phyloP scores from a whole-genome alignment of 2,797 vertebrate genomes.

The Geotrypetes seraphini region DNA sequence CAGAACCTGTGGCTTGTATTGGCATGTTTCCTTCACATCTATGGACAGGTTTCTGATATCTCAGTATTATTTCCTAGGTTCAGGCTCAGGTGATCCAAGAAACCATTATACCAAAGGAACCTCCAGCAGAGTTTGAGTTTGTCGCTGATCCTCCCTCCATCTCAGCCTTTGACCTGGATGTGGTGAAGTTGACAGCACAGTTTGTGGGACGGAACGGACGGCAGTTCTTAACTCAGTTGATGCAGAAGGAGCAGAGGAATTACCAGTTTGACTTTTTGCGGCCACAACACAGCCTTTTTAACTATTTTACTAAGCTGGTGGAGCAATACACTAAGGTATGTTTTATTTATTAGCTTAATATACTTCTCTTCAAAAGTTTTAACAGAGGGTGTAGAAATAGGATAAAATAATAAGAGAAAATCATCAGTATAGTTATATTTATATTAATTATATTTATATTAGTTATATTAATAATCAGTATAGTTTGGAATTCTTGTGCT shows the following conservation, averaged over 20 bases:
- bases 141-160: constrained; percentile 95
- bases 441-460: no score
- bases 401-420: no score
- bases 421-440: no score
- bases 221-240: constrained; percentile 95
- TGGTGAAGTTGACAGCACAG: constrained; percentile 94
- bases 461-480: no score
- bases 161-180: constrained; percentile 92
- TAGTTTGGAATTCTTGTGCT: no score
- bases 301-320: constrained; percentile 97
- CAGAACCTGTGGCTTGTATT: no score
- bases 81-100: constrained; percentile 95
- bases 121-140: constrained; percentile 92
- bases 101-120: constrained; percentile 85
- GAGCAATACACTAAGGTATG: constrained; percentile 98
- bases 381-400: no score
- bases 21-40: no score
- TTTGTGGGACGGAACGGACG: constrained; percentile 93
- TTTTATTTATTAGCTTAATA: no score
- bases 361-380: no score
- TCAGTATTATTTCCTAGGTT: constrained; percentile 54
- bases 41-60: no score
- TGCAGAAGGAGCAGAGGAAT: constrained; percentile 98
- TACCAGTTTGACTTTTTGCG: constrained; percentile 96
- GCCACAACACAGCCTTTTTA: constrained; percentile 96